phyloP scores from a whole-genome alignment of 2,888 invertebrate genomes.

The Furcula furcula region DNA sequence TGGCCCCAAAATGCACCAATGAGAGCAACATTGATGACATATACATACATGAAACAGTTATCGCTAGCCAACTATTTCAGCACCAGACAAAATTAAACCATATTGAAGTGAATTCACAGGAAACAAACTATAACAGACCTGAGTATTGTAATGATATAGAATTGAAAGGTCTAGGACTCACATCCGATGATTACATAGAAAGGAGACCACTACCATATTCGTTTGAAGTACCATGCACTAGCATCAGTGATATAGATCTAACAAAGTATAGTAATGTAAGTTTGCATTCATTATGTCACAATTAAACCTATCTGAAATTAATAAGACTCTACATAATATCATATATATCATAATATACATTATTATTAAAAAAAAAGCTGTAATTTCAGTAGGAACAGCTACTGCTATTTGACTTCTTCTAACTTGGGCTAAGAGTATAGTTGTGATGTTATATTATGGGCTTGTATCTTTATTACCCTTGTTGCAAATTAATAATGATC shows the following conservation, averaged over 20 bases:
- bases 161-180: slow-evolving; percentile 49
- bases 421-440: too few relatives aligned
- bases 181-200: slow-evolving; percentile 69
- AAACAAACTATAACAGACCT: slow-evolving; percentile 15
- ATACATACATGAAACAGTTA: slow-evolving; percentile 41
- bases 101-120: slow-evolving; percentile 6
- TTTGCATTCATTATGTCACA: too few relatives aligned
- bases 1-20: slow-evolving; percentile 45
- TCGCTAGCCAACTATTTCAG: too few relatives aligned
- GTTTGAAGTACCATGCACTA: slow-evolving; percentile 47
- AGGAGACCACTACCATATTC: slow-evolving; percentile 39
- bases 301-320: too few relatives aligned
- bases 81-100: neutral
- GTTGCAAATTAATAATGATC: too few relatives aligned
- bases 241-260: slow-evolving; percentile 60
- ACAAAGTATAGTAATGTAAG: slow-evolving; percentile 58
- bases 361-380: too few relatives aligned
- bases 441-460: too few relatives aligned
- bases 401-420: too few relatives aligned
- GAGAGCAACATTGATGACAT: slow-evolving; percentile 55
- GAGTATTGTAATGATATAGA: slow-evolving; percentile 41
- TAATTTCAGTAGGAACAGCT: too few relatives aligned
- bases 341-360: too few relatives aligned
- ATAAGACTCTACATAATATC: too few relatives aligned
- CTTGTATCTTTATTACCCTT: too few relatives aligned